phyloP scores from a whole-genome alignment of 2,113 vertebrate species.

The Eudyptes chrysolophus region DNA sequence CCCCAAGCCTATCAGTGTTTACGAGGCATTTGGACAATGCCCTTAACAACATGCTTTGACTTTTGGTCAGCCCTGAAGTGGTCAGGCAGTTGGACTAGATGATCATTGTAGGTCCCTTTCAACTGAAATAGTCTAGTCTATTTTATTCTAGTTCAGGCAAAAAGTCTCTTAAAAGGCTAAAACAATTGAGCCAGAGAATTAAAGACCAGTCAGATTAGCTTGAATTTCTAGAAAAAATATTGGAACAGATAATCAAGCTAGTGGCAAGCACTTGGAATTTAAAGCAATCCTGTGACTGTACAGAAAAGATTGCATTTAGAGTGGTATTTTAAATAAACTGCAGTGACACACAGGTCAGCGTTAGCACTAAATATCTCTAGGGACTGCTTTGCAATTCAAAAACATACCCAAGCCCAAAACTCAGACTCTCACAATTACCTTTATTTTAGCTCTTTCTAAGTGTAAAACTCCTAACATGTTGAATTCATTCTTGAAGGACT shows the following conservation, averaged over 20 bases:
- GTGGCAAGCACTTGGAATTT: background rate
- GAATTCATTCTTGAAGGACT: background rate
- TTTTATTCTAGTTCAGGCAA: background rate
- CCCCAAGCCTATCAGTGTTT: background rate
- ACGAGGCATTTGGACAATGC: background rate
- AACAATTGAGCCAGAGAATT: background rate
- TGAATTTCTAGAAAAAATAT: background rate
- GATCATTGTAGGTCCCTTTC: background rate
- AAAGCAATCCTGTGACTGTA: background rate
- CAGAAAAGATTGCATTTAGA: background rate
- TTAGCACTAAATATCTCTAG: background rate
- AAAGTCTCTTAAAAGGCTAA: background rate
- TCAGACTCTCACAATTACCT: slow-evolving; percentile 18
- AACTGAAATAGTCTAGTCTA: background rate
- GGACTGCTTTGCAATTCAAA: background rate
- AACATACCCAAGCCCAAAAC: background rate
- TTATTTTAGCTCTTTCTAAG: slow-evolving; percentile 5
- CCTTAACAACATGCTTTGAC: background rate
- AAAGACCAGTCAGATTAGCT: background rate
- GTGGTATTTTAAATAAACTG: slow-evolving; percentile 20
- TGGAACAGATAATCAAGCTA: background rate
- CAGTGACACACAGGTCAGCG: background rate
- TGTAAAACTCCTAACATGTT: background rate
- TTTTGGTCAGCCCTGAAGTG: background rate
- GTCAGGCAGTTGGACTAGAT: background rate